Percentiles rank a stretch among this genome's conserved stretches.
Conservation (phyloP, 2,113 vertebrate genomes). For the Gallinago media region DNA sequence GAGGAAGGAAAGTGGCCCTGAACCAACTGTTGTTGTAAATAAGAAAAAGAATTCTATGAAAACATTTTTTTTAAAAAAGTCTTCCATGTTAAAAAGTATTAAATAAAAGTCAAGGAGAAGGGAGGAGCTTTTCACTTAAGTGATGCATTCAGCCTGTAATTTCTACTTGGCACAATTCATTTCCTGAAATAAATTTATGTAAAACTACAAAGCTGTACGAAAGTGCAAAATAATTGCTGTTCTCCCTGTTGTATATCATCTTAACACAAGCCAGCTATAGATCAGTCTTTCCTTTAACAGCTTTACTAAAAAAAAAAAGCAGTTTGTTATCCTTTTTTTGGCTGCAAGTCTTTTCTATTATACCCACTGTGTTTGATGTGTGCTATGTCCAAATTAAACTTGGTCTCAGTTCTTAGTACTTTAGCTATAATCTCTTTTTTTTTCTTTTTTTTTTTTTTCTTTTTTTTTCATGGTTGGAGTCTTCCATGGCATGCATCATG, state of each 20-base stretch:
- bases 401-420: background rate
- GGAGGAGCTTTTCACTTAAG: background rate
- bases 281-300: background rate
- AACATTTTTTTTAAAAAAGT: background rate
- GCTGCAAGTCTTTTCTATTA: background rate
- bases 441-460: background rate
- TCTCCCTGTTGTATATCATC: background rate
- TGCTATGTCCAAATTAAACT: background rate
- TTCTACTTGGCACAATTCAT: background rate
- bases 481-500: background rate
- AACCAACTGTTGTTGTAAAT: background rate
- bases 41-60: background rate
- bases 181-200: constrained; percentile 20
- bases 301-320: background rate
- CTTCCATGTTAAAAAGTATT: background rate
- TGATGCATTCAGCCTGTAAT: background rate
- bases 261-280: background rate
- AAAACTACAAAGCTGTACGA: background rate
- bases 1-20: background rate
- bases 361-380: background rate
- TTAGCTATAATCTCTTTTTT: background rate
- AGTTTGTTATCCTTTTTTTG: background rate
- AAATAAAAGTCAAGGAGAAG: background rate
- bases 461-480: background rate
- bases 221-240: background rate